These are phyloP conservation scores for Dicentrarchus labrax DNA, from an alignment of 2,113 vertebrate genomes.

Conservation along the genomic window DNA sequence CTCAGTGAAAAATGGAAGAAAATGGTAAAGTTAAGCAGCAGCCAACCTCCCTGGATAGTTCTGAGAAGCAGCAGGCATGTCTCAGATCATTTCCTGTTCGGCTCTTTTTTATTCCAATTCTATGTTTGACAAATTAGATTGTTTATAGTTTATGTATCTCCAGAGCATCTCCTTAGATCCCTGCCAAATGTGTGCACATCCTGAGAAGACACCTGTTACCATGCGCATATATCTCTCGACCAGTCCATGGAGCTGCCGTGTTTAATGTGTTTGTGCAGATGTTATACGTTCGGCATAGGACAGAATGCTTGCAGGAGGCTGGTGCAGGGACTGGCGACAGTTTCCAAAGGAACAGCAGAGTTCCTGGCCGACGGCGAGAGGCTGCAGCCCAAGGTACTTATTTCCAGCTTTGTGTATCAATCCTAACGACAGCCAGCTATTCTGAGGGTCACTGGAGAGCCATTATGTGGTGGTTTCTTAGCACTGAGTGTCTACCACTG, in stretches of 20 bases:
- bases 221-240: not conserved
- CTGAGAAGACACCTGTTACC: conserved; percentile 12
- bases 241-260: conserved; percentile 8
- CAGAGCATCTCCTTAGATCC: not conserved
- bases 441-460: conserved; percentile 53
- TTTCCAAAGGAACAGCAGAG: conserved; percentile 91
- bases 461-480: conserved; percentile 64
- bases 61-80: conserved; percentile 2
- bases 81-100: conserved; percentile 15
- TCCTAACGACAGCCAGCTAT: conserved; percentile 53
- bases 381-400: conserved; percentile 92
- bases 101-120: not conserved
- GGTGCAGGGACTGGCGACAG: conserved; percentile 87
- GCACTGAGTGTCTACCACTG: conserved; percentile 19
- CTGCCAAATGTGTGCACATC: not conserved
- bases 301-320: conserved; percentile 90
- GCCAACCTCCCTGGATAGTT: not conserved
- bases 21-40: conserved; percentile 4
- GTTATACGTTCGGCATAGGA: conserved; percentile 94
- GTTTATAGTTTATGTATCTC: not conserved
- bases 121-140: conserved; percentile 1
- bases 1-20: not conserved
- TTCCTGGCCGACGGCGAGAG: conserved; percentile 91
- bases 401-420: conserved; percentile 63
- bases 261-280: conserved; percentile 83